Evolutionary conservation across 1,140 invertebrate species (phyloP).

Genomic region (Drosophila lini): DNA sequence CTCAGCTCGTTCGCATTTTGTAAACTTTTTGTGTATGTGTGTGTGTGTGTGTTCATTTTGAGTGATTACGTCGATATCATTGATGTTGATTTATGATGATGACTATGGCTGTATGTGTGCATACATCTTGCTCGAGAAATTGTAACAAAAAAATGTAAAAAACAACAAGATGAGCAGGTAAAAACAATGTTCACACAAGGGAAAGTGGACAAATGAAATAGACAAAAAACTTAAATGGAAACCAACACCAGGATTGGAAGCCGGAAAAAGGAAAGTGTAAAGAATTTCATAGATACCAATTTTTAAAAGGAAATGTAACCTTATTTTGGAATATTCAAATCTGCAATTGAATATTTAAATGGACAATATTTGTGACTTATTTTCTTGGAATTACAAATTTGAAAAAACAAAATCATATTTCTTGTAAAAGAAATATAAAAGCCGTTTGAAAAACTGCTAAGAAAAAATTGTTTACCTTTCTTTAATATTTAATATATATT

Average conservation of each 20-base stretch:
- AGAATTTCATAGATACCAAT: background rate
- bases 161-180: constrained; percentile 38
- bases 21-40: constrained; percentile 18
- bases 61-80: constrained; percentile 83
- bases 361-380: background rate
- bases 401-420: background rate
- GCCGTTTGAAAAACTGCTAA: no score
- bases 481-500: no score
- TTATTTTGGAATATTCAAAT: background rate
- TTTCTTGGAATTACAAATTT: no score
- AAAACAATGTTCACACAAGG: constrained; percentile 14
- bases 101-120: constrained; percentile 35
- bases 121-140: constrained; percentile 37
- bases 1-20: constrained; percentile 36
- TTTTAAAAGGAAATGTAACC: no score
- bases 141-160: constrained; percentile 52
- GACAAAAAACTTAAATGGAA: background rate
- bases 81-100: constrained; percentile 82
- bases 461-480: no score
- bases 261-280: background rate
- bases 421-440: background rate
- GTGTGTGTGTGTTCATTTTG: constrained; percentile 56
- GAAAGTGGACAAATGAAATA: constrained; percentile 5
- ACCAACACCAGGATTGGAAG: constrained; percentile 3
- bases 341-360: background rate